Percentiles rank a stretch among this genome's conserved stretches.
phyloP scores from a whole-genome alignment of 2,888 invertebrate species.

The Nymphalis c-album region DNA sequence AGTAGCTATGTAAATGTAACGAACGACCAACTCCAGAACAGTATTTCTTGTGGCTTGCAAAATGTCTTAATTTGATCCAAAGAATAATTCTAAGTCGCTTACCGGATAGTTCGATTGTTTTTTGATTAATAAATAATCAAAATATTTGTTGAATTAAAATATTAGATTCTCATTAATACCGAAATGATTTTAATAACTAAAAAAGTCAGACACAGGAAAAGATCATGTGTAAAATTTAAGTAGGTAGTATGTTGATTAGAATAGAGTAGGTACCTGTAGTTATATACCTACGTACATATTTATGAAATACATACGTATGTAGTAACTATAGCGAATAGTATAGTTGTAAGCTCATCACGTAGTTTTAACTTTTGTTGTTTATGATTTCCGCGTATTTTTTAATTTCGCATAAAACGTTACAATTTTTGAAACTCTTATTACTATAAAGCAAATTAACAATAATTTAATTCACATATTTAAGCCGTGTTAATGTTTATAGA shows the following conservation, averaged over 20 bases:
- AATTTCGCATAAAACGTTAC: neutral
- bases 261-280: too few species aligned
- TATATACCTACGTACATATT: neutral
- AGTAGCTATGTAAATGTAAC: conserved; percentile 79
- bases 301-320: neutral
- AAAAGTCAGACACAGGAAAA: neutral
- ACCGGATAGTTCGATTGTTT: neutral
- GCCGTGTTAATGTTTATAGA: neutral
- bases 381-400: neutral
- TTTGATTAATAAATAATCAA: neutral
- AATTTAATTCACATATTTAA: neutral
- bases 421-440: too few species aligned
- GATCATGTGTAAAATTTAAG: neutral
- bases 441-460: too few species aligned
- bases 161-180: too few species aligned
- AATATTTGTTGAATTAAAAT: neutral
- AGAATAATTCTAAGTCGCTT: conserved; percentile 32
- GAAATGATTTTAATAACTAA: too few species aligned
- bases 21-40: conserved; percentile 64
- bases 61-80: conserved; percentile 72
- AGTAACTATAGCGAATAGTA: neutral
- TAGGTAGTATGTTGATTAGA: neutral
- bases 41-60: conserved; percentile 73
- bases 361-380: neutral
- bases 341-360: conserved; percentile 3